A percentile compares a stretch with the other conserved stretches of the same genome.
Conservation (phyloP, 1,140 invertebrate genomes). For the Latrodectus geometricus region DNA sequence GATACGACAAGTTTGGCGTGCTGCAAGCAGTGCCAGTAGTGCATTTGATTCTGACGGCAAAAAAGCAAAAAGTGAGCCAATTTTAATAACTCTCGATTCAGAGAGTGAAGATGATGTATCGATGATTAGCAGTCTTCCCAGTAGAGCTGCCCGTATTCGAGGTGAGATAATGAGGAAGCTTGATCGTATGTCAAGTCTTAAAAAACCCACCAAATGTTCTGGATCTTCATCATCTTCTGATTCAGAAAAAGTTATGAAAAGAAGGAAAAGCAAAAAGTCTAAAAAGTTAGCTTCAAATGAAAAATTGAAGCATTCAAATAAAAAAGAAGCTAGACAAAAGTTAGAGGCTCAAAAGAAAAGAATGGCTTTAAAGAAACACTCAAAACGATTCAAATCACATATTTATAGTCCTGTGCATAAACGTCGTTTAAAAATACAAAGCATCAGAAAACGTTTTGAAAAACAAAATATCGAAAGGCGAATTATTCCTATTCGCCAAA, state of each 20-base stretch:
- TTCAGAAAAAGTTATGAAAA: not conserved
- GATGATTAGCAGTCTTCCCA: not conserved
- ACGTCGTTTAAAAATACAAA: not conserved
- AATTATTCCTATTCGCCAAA: not conserved
- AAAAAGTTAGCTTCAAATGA: not conserved
- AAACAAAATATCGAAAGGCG: not conserved
- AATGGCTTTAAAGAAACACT: not conserved
- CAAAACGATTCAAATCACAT: not conserved
- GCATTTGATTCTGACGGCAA: conserved; percentile 29
- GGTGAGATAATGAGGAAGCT: conserved; percentile 37
- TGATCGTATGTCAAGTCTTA: not conserved
- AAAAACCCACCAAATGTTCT: not conserved
- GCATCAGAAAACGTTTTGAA: not conserved
- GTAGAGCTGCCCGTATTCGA: conserved; percentile 22
- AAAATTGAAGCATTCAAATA: not conserved
- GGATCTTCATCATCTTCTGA: conserved; percentile 22
- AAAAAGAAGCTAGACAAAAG: not conserved
- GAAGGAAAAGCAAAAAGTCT: conserved; percentile 22
- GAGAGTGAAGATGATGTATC: conserved; percentile 47
- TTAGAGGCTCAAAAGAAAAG: not conserved
- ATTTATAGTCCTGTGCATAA: not conserved
- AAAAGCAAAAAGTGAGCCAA: conserved; percentile 51
- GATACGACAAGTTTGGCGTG: not conserved
- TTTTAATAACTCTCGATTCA: conserved; percentile 48
- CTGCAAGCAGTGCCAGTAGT: conserved; percentile 7